These are phyloP conservation scores for Pseudonaja textilis DNA, from an alignment of 2,113 vertebrate genomes.

Conservation along the genomic window DNA sequence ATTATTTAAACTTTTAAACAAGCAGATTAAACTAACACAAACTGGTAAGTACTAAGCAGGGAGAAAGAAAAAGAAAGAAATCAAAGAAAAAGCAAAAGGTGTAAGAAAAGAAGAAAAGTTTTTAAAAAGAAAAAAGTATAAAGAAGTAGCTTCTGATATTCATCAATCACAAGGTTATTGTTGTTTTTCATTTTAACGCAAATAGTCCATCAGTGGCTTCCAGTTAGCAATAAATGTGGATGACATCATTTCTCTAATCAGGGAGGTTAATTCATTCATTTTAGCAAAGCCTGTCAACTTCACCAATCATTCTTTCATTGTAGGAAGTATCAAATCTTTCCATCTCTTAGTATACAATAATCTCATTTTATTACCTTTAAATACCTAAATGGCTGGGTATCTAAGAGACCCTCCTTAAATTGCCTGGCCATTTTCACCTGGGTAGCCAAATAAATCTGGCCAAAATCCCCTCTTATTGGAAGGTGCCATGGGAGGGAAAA, in stretches of 20 bases:
- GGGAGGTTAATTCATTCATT: not conserved
- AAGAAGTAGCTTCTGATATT: not conserved
- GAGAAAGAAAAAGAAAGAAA: not conserved
- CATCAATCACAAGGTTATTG: not conserved
- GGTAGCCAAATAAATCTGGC: not conserved
- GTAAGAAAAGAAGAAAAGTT: not conserved
- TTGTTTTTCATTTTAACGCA: not conserved
- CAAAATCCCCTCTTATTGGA: not conserved
- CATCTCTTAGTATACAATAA: not conserved
- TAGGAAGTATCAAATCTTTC: not conserved
- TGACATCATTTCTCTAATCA: not conserved
- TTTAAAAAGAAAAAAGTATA: not conserved
- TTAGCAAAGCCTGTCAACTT: not conserved
- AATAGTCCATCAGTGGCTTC: not conserved
- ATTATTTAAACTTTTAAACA: not conserved
- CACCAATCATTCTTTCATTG: not conserved
- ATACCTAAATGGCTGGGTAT: not conserved
- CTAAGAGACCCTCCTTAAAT: not conserved
- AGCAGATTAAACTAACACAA: not conserved
- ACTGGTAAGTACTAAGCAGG: not conserved
- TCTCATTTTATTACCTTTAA: not conserved
- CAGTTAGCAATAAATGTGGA: not conserved
- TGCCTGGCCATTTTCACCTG: not conserved
- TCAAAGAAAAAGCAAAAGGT: not conserved
- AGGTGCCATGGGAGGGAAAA: not conserved